Conservation (phyloP, 2,113 vertebrate genomes). For the Rhabdomys dilectus region DNA sequence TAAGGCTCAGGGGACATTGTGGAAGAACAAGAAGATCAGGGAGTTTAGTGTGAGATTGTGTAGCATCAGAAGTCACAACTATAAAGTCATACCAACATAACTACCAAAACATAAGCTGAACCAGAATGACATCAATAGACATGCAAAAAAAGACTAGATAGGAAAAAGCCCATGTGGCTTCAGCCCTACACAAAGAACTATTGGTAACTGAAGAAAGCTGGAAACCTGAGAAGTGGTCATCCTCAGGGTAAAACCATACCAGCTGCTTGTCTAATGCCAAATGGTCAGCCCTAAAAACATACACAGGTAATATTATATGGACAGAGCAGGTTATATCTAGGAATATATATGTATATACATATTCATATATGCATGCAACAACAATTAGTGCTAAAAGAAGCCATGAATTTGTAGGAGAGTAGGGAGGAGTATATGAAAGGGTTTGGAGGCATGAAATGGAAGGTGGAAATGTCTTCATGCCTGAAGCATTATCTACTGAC, state of each 20-base stretch:
- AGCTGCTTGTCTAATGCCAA: neutral
- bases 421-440: neutral
- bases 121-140: neutral
- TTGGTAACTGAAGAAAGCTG: neutral
- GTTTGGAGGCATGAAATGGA: neutral
- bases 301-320: neutral
- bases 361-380: neutral
- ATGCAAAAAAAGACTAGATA: neutral
- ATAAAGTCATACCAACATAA: neutral
- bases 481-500: neutral
- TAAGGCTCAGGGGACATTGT: neutral
- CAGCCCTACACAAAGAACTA: neutral
- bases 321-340: neutral
- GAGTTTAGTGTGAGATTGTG: neutral
- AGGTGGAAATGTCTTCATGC: neutral
- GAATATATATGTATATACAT: neutral
- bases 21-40: neutral
- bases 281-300: neutral
- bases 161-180: neutral
- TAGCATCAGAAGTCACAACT: neutral
- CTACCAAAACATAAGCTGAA: neutral
- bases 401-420: neutral
- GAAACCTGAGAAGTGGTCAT: neutral
- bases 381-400: neutral
- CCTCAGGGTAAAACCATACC: neutral